Evolutionary conservation across 2,888 invertebrate genomes (phyloP), one percentile per base, ranked within the genome.

Genomic region (Onthophagus sagittarius): DNA sequence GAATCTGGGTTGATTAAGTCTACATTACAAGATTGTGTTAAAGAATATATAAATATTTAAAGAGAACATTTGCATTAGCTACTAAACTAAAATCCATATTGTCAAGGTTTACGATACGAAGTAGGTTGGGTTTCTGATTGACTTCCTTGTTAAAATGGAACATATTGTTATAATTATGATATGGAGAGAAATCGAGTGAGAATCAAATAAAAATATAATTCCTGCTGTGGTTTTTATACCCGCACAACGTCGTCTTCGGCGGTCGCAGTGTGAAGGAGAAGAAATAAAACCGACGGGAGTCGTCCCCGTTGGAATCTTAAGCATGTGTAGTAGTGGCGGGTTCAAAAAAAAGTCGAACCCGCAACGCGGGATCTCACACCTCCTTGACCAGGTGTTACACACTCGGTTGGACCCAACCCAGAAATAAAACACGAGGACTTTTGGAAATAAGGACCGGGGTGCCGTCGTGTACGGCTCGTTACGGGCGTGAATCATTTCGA

Each of bases 321-420:
- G 76, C 76, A 79, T 79, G 77, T 77, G 77, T 76, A 72, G 71
- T 62, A 53, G 77, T 75, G 73, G 76, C 73, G 77, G 77, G 76
- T 75, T 73, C 76, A 76, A 75, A 75, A 75, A 75, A 74, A 77
- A 77, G 71, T 75, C 74, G 75, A 63, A 67, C 39, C 31, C 15
- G 74, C 78, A 76, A 73, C 76, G 75, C 79, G 76, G 76, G 78
- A 78, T 78, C 78, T 78, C 78, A 78, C 79, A 78, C 78, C 78
- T 79, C 75, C 74, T 75, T 72, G 78, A 75, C 79, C 80, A 80
- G 80, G 79, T 80, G 80, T 80, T 79, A 76, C 71, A 75, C 76
- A 75, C 76, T 75, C 75, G 71, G 74, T 71, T 73, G 78, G 73
- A 73, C 62, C 74, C 74, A 77, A 76, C 76, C 76, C 77, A 77